phyloP scores from a whole-genome alignment of 2,113 vertebrate genomes.

The Pantherophis guttatus region DNA sequence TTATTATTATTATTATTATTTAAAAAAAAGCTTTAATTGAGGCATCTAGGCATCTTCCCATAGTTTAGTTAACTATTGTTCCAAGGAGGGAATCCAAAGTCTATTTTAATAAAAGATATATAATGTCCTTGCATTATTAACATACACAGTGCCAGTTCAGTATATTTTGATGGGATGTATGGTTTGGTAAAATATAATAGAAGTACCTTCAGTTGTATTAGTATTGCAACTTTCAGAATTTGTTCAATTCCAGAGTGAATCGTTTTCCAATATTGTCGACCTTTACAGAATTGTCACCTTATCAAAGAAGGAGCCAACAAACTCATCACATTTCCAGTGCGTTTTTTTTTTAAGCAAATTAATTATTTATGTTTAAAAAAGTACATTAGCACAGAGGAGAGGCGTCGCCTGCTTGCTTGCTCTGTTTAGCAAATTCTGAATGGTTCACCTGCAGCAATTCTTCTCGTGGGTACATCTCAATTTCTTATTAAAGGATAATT shows the following conservation, averaged over 20 bases:
- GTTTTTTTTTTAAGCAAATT: background rate
- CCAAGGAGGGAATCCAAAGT: too few species aligned
- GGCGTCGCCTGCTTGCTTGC: background rate
- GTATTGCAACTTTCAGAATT: background rate
- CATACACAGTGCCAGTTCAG: too few species aligned
- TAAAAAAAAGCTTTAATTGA: too few species aligned
- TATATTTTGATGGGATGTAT: too few species aligned
- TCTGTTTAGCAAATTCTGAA: background rate
- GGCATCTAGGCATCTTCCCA: too few species aligned
- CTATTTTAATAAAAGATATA: too few species aligned
- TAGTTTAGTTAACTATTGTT: too few species aligned
- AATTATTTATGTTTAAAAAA: background rate
- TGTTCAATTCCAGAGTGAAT: background rate
- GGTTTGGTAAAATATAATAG: background rate
- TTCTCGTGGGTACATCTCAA: background rate
- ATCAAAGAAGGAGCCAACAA: background rate
- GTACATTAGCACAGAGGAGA: background rate
- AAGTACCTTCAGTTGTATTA: background rate
- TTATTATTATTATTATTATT: too few species aligned
- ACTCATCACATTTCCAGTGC: background rate
- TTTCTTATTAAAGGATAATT: background rate
- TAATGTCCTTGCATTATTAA: too few species aligned
- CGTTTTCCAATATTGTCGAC: background rate
- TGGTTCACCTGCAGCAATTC: background rate
- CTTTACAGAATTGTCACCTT: background rate